Evolutionary conservation across 1,140 invertebrate species (phyloP), one percentile per base, ranked within the genome.

Genomic region (Cecropterus lyciades): DNA sequence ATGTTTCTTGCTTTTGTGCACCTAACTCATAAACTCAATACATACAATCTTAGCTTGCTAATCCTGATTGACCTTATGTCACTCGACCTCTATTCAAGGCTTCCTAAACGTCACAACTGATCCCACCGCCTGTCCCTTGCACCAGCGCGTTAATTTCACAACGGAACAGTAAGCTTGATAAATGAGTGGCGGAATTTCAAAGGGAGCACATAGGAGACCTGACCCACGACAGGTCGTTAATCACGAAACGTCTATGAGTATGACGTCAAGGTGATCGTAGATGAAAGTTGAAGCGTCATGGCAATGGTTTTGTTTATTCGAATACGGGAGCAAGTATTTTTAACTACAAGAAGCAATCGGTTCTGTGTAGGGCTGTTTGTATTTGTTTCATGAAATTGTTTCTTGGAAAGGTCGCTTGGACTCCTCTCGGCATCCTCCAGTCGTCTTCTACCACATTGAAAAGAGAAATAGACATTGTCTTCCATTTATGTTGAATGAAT

Each of bases 181-280:
- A 89, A 90, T 89, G 86, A 86, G 79, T 79, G 85, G 79, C 79
- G 81, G 80, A 82, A 82, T 89, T 85, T 85, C 77, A 88, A 91
- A 88, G 82, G 82, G 76, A 64, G 79, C 80, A 88, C 86, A 89
- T 89, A 85, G 73, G 84, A 82, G 82, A 80, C 77, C 77, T 87
- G 85, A 86, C 81, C 86, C 78, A 73, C 45, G 78, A 77, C 73
- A 67, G 76, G 67, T 87, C 86, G 82, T 91, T 88, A 80, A 89
- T 91, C 86, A 89, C 83, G 83, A 81, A 82, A 79, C 72, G 80
- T 87, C 84, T 79, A 81, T 84, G 70, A 64, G 60, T 64, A 53
- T 64, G 60, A 76, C 75, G 73, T 79, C 75, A 83, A 80, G 79
- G 74, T 79, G 71, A 65, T 46, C 59, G 45, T 37, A 62, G 59